A percentile compares a stretch with the other conserved stretches of the same genome.
phyloP scores from a whole-genome alignment of 1,140 invertebrate genomes.

The Nephotettix cincticeps region DNA sequence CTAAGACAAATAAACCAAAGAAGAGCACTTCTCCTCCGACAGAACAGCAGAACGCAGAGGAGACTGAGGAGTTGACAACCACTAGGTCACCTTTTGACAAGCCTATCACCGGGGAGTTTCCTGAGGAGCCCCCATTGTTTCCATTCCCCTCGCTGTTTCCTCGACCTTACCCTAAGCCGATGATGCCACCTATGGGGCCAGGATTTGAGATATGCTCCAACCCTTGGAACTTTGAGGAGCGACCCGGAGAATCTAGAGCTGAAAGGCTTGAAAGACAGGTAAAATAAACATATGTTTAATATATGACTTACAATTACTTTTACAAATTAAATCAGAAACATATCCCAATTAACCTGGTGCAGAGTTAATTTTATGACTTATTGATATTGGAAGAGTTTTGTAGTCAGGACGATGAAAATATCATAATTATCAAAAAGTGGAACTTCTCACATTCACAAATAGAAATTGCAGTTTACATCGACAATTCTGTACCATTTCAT shows the following conservation, averaged over 20 bases:
- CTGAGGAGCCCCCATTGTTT: slow-evolving; percentile 1
- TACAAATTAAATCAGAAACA: no score
- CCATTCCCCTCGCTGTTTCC: not conserved
- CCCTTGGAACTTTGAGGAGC: slow-evolving; percentile 11
- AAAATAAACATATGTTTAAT: no score
- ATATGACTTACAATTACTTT: no score
- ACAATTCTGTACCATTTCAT: no score
- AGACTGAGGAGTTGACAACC: slow-evolving; percentile 10
- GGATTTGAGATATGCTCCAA: slow-evolving; percentile 10
- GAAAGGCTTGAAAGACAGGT: slow-evolving; percentile 1
- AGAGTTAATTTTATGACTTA: no score
- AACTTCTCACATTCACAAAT: no score
- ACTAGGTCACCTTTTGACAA: not conserved
- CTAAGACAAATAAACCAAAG: not conserved
- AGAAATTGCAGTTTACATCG: no score
- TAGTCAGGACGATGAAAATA: no score
- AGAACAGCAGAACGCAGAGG: not conserved
- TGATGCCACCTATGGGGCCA: not conserved
- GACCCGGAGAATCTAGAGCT: not conserved
- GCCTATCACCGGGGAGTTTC: slow-evolving; percentile 5
- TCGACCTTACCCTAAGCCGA: not conserved
- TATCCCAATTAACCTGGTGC: no score
- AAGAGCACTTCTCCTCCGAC: not conserved
- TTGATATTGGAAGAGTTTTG: no score
- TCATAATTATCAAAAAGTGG: no score